Conservation (phyloP, 2,113 vertebrate genomes). For the Lagenorhynchus albirostris region DNA sequence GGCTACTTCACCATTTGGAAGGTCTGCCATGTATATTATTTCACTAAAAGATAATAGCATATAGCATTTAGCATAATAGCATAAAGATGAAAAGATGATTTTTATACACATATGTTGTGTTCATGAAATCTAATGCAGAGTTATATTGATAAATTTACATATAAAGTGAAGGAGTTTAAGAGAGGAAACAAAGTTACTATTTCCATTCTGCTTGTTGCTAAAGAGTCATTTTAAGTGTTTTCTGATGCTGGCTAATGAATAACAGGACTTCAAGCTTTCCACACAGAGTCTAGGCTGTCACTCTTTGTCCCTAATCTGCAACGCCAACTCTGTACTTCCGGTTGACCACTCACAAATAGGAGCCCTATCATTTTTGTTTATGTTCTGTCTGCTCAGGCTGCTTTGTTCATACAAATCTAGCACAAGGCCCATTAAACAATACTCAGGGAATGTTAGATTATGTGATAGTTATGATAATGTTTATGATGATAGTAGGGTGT, state of each 20-base stretch:
- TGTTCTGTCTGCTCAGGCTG: background rate
- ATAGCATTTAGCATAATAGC: background rate
- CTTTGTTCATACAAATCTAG: background rate
- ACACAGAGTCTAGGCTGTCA: too few relatives aligned
- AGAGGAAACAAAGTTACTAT: background rate
- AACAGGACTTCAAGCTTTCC: background rate
- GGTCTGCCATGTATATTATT: background rate
- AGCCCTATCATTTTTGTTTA: background rate
- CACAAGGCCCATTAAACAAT: background rate
- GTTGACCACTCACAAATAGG: background rate
- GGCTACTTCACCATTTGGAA: background rate
- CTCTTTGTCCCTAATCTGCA: background rate
- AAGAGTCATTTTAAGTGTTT: background rate
- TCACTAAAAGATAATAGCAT: background rate
- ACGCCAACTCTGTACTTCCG: background rate
- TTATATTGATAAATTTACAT: background rate
- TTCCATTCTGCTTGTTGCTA: background rate
- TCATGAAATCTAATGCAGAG: background rate
- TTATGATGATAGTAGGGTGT: background rate
- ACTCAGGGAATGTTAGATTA: background rate
- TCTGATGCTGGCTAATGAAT: background rate
- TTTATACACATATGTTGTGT: background rate
- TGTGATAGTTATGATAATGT: background rate
- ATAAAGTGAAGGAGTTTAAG: background rate
- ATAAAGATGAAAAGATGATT: background rate